Percentiles rank a stretch among this genome's conserved stretches.
phyloP scores from a whole-genome alignment of 2,888 invertebrate genomes.

The Hirtodrosophila trivittata region DNA sequence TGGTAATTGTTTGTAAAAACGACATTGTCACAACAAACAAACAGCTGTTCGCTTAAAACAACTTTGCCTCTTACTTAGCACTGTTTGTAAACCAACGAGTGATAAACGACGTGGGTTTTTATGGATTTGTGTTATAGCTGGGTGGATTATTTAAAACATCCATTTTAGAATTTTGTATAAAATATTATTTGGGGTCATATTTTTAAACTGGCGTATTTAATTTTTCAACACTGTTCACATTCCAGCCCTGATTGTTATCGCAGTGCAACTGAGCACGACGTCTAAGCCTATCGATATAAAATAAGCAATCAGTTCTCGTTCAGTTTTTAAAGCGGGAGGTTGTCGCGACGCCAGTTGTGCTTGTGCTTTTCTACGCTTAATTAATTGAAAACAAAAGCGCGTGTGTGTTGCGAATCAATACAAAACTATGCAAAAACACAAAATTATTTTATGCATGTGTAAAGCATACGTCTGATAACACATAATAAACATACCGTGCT shows the following conservation, averaged over 20 bases:
- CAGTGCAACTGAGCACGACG: conserved; percentile 22
- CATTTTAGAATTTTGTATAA: conserved; percentile 23
- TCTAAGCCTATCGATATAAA: conserved; percentile 34
- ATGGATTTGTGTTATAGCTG: background rate
- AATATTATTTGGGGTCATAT: background rate
- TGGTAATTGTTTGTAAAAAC: conserved; percentile 32
- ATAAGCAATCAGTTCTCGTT: conserved; percentile 52
- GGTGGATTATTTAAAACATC: background rate
- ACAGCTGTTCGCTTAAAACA: conserved; percentile 38
- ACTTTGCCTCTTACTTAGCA: conserved; percentile 33
- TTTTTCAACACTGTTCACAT: conserved; percentile 20
- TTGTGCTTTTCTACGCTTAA: conserved; percentile 32
- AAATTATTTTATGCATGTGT: conserved; percentile 27
- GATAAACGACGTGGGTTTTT: background rate
- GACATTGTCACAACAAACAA: conserved; percentile 40
- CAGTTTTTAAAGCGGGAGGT: conserved; percentile 43
- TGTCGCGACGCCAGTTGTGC: conserved; percentile 15
- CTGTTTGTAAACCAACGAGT: conserved; percentile 23
- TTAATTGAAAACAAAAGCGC: conserved; percentile 57
- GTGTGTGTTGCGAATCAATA: conserved; percentile 52
- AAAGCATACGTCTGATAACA: conserved; percentile 37
- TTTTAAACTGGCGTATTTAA: conserved; percentile 4
- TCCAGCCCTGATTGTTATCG: conserved; percentile 33
- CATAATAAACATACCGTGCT: conserved; percentile 31
- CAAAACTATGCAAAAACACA: conserved; percentile 36